Conservation (phyloP, 1,140 invertebrate species). For the Solenopsis fugax region DNA sequence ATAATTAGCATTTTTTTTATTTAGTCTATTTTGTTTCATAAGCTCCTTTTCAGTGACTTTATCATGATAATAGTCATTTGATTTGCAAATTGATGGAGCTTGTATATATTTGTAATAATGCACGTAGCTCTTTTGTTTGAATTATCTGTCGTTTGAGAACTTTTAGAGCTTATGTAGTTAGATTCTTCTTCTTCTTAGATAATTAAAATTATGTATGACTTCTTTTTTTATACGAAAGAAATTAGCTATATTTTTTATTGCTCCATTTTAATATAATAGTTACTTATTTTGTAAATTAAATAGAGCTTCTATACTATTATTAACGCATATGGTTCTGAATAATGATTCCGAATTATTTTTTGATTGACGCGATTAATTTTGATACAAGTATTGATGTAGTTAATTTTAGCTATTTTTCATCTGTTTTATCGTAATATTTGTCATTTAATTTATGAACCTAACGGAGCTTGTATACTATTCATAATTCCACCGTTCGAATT, state of each 20-base stretch:
- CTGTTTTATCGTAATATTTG: background rate
- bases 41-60: background rate
- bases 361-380: background rate
- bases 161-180: background rate
- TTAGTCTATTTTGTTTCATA: background rate
- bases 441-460: background rate
- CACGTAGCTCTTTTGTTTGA: background rate
- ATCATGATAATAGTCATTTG: background rate
- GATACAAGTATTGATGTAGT: background rate
- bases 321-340: background rate
- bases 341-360: background rate
- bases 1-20: background rate
- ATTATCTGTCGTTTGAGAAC: background rate
- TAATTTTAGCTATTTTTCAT: background rate
- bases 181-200: too few relatives aligned
- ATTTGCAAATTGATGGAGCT: background rate
- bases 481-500: background rate
- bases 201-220: too few relatives aligned
- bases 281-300: background rate
- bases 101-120: background rate
- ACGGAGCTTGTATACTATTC: background rate
- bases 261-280: background rate
- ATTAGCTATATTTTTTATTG: background rate
- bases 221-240: background rate
- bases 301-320: background rate